Evolutionary conservation across 1,140 invertebrate genomes (phyloP), one percentile per base, ranked within the genome.

Genomic region (Drosophila erecta): DNA sequence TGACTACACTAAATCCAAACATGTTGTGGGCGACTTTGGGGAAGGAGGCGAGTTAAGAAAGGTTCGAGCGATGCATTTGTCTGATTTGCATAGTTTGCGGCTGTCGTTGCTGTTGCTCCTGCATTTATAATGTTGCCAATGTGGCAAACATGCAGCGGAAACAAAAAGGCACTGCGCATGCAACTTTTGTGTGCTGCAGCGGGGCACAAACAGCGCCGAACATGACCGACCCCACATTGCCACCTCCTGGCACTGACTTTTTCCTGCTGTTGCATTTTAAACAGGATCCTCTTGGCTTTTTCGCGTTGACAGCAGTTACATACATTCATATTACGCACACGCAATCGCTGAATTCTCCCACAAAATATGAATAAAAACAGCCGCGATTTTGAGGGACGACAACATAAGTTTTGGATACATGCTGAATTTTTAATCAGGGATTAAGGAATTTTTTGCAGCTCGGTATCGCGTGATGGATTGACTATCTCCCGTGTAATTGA

Each of bases 31-130:
- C 43, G 41, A 44, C 46, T 49, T 35, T 41, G 37, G 37, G 15
- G 15, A 10, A 40, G 37, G 15, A 33, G 8, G 10, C 27, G 35
- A 33, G 58, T 10, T 17, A 53, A 41, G 47, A 11, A n/a, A 15
- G n/a, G 50, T 40, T 47, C 27, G 50, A 69, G 64, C 67, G 43
- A 33, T 62, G 60, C 79, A 72, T 72, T 87, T 65, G 75, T 76
- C 75, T 83, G 83, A 86, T 86, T 86, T 86, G 83, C 83, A 86
- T 86, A 86, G 79, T 79, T 89, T 79, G 84, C 62, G 58, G 46
- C 65, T 53, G 64, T 58, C 50, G 57, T 69, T 66, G 75, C 75
- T 75, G 81, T 86, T 83, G 67, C 76, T 76, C 83, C 70, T 87
- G 83, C 83, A 86, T 86, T 76, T 87, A 79, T 86, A 86, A 87